Conservation (phyloP, 2,113 vertebrate genomes). For the Protobothrops mucrosquamatus region DNA sequence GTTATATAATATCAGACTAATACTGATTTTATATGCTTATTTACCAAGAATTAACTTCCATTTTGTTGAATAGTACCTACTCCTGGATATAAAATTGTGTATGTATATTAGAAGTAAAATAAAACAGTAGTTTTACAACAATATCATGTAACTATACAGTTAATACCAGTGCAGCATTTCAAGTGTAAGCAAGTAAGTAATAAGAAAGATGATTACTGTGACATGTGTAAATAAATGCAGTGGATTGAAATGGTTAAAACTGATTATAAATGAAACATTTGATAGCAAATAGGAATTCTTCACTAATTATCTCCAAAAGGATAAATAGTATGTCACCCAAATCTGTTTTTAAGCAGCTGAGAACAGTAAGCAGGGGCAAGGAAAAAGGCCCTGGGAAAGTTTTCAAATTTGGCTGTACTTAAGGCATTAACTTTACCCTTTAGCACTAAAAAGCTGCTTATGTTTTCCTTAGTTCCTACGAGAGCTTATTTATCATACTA, state of each 20-base stretch:
- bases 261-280: conserved; percentile 1
- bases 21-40: neutral
- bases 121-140: neutral
- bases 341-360: neutral
- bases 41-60: neutral
- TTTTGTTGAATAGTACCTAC: neutral
- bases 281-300: neutral
- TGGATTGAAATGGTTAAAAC: neutral
- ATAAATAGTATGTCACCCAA: neutral
- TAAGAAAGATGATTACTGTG: neutral
- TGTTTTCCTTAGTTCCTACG: neutral
- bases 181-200: neutral
- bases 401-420: neutral
- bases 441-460: neutral
- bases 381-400: neutral
- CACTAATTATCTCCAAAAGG: neutral
- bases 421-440: neutral
- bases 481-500: conserved; percentile 3
- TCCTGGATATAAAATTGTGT: neutral
- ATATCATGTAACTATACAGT: neutral
- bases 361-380: neutral
- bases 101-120: neutral
- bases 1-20: neutral
- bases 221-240: neutral
- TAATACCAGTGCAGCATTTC: neutral